These are phyloP conservation scores for Standfussiana lucernea DNA, from an alignment of 2,888 invertebrate species.

Conservation along the genomic window DNA sequence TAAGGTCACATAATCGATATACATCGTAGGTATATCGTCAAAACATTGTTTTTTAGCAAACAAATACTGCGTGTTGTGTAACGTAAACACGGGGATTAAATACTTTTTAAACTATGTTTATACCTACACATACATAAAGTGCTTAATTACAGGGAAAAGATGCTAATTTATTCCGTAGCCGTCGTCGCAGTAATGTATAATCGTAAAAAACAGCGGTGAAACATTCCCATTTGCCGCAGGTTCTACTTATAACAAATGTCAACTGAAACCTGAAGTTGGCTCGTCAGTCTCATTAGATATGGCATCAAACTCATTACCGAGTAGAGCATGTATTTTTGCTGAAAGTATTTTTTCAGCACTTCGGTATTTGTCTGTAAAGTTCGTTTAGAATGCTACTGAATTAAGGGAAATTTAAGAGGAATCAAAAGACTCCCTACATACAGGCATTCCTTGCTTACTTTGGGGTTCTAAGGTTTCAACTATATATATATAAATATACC, in stretches of 20 bases:
- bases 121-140: neutral
- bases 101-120: too few species aligned
- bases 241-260: neutral
- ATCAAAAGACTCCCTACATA: too few species aligned
- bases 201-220: constrained; percentile 26
- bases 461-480: too few species aligned
- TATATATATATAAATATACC: too few species aligned
- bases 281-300: neutral
- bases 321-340: neutral
- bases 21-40: neutral
- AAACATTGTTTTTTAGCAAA: constrained; percentile 21
- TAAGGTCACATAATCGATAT: neutral
- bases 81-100: neutral
- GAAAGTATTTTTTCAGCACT: neutral
- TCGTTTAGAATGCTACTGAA: neutral
- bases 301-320: constrained; percentile 1
- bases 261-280: neutral
- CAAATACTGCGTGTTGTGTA: constrained; percentile 11
- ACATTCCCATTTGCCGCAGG: constrained; percentile 9
- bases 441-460: too few species aligned
- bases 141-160: constrained; percentile 43
- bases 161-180: constrained; percentile 52
- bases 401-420: too few species aligned
- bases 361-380: neutral
- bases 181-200: constrained; percentile 26